Evolutionary conservation across 2,888 invertebrate genomes (phyloP).

Genomic region (Tortricodes alternella): DNA sequence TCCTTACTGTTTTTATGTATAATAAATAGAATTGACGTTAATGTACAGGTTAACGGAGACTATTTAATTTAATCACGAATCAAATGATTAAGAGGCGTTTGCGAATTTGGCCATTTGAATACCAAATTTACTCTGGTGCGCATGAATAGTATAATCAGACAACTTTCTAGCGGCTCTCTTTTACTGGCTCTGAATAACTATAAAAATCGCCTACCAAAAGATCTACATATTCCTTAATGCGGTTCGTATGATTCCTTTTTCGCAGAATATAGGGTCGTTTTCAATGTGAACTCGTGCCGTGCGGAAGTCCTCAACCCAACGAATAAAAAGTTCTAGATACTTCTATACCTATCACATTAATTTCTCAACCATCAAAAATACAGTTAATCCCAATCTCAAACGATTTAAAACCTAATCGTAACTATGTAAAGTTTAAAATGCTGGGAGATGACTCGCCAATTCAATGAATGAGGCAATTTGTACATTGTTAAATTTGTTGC

Average conservation of each 20-base stretch:
- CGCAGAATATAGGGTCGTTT: no score
- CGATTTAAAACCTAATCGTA: not conserved
- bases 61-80: no score
- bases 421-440: conserved; percentile 3
- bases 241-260: no score
- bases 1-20: no score
- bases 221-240: no score
- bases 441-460: not conserved
- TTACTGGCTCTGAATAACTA: not conserved
- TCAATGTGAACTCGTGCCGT: no score
- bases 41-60: no score
- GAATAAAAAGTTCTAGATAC: not conserved
- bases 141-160: conserved; percentile 6
- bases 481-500: conserved; percentile 27
- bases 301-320: not conserved
- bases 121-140: not conserved
- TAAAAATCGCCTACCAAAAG: no score
- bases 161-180: conserved; percentile 22
- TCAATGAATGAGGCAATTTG: conserved; percentile 25
- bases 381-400: conserved; percentile 3
- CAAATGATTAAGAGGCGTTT: no score
- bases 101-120: conserved; percentile 9
- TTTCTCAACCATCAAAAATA: conserved; percentile 13
- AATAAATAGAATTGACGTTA: no score
- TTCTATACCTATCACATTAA: not conserved